phyloP scores from a whole-genome alignment of 1,140 invertebrate genomes.

The Microvelia longipes region DNA sequence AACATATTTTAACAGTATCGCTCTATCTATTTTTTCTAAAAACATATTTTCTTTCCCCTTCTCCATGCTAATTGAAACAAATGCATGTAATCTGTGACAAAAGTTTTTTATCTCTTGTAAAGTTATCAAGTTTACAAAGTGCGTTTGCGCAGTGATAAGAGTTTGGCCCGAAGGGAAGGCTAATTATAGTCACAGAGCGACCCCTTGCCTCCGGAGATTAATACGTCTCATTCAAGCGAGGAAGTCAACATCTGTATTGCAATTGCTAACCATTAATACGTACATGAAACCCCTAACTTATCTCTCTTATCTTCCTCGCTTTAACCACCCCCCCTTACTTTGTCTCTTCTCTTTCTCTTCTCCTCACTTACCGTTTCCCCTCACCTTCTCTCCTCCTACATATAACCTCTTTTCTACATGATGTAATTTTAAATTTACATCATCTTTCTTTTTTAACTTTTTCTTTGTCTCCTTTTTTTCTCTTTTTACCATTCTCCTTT shows the following conservation, averaged over 20 bases:
- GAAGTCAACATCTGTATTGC: neutral
- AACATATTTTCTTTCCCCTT: too few species aligned
- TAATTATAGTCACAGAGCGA: neutral
- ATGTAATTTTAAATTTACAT: too few species aligned
- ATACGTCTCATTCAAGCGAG: neutral
- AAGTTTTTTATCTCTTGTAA: too few species aligned
- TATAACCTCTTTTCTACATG: neutral
- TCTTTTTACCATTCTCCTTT: neutral
- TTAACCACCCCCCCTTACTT: neutral
- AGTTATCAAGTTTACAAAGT: too few species aligned
- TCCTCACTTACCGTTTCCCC: too few species aligned
- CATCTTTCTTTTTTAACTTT: neutral
- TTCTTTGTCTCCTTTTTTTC: neutral
- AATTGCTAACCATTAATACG: neutral
- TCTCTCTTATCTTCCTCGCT: neutral
- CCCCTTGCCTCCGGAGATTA: neutral
- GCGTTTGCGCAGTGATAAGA: neutral
- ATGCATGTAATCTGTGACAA: too few species aligned
- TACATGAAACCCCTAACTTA: neutral
- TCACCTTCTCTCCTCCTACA: neutral
- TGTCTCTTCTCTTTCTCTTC: neutral
- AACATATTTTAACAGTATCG: too few species aligned
- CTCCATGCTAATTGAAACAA: too few species aligned
- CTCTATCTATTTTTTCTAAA: too few species aligned
- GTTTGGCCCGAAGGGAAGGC: neutral